Base-by-base conservation (phyloP, 2,888 invertebrate genomes). In the Rhimphoctona megacephalus region DNA sequence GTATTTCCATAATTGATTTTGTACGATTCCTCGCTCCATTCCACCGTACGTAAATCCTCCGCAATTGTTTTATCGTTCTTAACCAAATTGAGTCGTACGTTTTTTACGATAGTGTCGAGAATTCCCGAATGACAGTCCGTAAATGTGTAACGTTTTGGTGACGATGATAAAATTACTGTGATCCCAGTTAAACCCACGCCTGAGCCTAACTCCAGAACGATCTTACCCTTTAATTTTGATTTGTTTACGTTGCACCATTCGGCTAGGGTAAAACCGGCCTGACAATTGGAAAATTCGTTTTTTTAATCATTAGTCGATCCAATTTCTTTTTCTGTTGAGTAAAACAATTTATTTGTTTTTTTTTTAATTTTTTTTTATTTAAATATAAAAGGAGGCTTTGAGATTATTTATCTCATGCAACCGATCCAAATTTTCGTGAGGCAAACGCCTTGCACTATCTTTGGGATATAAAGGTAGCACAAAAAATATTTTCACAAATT, bases 151-250 rank as follows among this genome's bases (percentile, higher is more conserved):
- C 95, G 94, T 78, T 95, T 94, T 0, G 96, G 95, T 43, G 93
- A 86, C 91, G 96, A 96, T 72, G 94, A 92, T 81, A 95, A 95
- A 43, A 95, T 94, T 54, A 96, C 93, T 5, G 96, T 94, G 54
- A 97, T 95, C 25, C 97, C 97, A 54, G 97, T 95, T 78, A 98
- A 95, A 0, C 98, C 98, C 25, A 97, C 95, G 39, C 98, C 98
- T 17, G 97, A 96, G 70, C 98, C 98, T 6, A 98, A 94, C 94
- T 98, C 98, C 7, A 98, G 90, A 6, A 98, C 91, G 67, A 93
- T 94, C 94, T 96, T 97, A 14, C 94, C 93, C 8, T 90, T 78
- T 66, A 97, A 95, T 36, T 94, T 69, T 11, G 95, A 89, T 90
- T 94, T 93, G 91, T 97, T 96, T 81, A 94, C 92, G 14, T 96